Evolutionary conservation across 2,888 invertebrate species (phyloP).

Genomic region (Serripes groenlandicus): DNA sequence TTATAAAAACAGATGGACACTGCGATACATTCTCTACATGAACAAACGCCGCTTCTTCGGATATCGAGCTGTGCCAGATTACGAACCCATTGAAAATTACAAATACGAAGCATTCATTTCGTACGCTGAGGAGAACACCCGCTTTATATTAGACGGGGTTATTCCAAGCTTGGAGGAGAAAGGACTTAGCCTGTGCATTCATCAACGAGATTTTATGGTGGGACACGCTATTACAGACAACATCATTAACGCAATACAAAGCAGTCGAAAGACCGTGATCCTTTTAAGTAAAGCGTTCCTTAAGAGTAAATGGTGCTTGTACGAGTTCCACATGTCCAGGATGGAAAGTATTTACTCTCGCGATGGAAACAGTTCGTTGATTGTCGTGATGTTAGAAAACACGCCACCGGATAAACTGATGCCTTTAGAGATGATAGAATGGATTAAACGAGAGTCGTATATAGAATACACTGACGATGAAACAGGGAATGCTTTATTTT

Average conservation of each 20-base stretch:
- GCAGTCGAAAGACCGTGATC: slow-evolving; percentile 68
- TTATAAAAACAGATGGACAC: slow-evolving; percentile 61
- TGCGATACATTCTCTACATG: slow-evolving; percentile 60
- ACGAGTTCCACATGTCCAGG: slow-evolving; percentile 71
- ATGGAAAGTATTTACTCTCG: slow-evolving; percentile 65
- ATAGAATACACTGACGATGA: slow-evolving; percentile 17
- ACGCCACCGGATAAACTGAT: slow-evolving; percentile 8
- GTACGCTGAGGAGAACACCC: slow-evolving; percentile 50
- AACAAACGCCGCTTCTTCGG: slow-evolving; percentile 39
- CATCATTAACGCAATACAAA: slow-evolving; percentile 65
- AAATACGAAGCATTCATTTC: slow-evolving; percentile 68
- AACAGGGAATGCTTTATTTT: slow-evolving; percentile 10
- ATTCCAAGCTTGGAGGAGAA: slow-evolving; percentile 27
- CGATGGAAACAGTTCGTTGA: neutral
- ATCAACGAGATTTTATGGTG: slow-evolving; percentile 68
- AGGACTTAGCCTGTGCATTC: slow-evolving; percentile 64
- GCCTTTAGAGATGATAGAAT: slow-evolving; percentile 40
- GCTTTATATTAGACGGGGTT: slow-evolving; percentile 31
- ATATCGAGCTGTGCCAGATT: neutral
- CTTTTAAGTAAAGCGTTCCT: slow-evolving; percentile 64
- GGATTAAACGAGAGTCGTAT: slow-evolving; percentile 23
- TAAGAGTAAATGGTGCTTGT: slow-evolving; percentile 68
- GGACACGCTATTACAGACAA: slow-evolving; percentile 67
- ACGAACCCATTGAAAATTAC: slow-evolving; percentile 29
- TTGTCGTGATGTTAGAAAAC: slow-evolving; percentile 27